Conservation (phyloP, 2,113 vertebrate species). For the Pteropus alecto region DNA sequence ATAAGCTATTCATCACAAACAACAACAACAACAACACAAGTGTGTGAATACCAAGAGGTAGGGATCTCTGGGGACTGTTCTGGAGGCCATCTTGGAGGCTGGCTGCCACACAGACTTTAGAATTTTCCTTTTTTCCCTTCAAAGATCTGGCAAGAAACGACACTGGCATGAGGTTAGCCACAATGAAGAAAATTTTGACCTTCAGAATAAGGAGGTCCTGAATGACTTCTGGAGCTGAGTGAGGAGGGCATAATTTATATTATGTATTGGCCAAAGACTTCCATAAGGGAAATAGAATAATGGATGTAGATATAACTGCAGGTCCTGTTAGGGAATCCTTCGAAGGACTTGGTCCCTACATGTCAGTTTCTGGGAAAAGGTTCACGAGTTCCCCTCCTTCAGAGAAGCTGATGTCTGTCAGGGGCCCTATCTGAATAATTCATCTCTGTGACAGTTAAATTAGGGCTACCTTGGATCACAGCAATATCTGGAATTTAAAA, state of each 20-base stretch:
- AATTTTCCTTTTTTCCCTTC: not conserved
- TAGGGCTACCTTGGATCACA: not conserved
- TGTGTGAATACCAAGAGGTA: not conserved
- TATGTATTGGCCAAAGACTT: not conserved
- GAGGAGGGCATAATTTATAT: not conserved
- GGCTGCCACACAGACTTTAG: not conserved
- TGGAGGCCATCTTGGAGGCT: not conserved
- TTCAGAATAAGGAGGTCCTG: not conserved
- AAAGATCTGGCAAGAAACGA: not conserved
- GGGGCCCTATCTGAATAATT: not conserved
- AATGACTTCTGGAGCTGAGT: not conserved
- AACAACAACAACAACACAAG: not conserved
- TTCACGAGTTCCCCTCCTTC: not conserved
- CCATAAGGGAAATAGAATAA: not conserved
- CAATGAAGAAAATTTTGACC: not conserved
- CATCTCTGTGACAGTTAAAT: not conserved
- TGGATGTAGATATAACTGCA: not conserved
- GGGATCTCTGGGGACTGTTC: not conserved
- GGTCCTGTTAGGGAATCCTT: not conserved
- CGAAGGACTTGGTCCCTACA: not conserved
- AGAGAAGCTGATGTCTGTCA: not conserved
- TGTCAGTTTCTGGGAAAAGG: not conserved
- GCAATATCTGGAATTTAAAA: not conserved
- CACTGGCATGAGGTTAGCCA: not conserved
- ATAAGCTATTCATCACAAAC: not conserved